These are phyloP conservation scores for Syndactyla subalaris DNA, from an alignment of 2,797 vertebrate species.

Conservation along the genomic window DNA sequence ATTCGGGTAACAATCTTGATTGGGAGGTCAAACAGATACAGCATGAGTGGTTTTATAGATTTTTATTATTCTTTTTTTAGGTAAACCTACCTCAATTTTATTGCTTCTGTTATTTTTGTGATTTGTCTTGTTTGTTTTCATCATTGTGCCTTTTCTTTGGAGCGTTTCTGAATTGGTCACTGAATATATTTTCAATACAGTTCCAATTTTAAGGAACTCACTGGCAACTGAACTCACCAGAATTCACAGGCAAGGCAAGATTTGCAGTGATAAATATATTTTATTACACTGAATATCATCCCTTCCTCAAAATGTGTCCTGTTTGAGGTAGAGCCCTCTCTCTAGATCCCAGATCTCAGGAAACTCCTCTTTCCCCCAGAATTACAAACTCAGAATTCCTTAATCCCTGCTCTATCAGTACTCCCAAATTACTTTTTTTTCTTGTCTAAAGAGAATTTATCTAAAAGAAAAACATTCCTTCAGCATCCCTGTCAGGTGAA, in stretches of 20 bases:
- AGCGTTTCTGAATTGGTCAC: not conserved
- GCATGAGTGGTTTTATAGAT: not conserved
- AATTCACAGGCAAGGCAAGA: not conserved
- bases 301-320: not conserved
- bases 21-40: not conserved
- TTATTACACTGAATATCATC: not conserved
- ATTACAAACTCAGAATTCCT: not conserved
- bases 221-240: not conserved
- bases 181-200: not conserved
- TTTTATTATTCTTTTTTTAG: not conserved
- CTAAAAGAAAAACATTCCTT: not conserved
- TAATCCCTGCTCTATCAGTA: fast-evolving
- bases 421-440: not conserved
- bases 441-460: not conserved
- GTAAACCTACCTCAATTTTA: not conserved
- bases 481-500: not conserved
- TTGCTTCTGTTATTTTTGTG: not conserved
- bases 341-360: not conserved
- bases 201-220: not conserved
- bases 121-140: not conserved
- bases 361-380: not conserved
- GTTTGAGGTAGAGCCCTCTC: not conserved
- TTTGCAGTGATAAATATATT: not conserved
- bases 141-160: not conserved
- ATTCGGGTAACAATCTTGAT: not conserved